Evolutionary conservation across 1,140 invertebrate species (phyloP).

Genomic region (Oreohelix idahoensis): DNA sequence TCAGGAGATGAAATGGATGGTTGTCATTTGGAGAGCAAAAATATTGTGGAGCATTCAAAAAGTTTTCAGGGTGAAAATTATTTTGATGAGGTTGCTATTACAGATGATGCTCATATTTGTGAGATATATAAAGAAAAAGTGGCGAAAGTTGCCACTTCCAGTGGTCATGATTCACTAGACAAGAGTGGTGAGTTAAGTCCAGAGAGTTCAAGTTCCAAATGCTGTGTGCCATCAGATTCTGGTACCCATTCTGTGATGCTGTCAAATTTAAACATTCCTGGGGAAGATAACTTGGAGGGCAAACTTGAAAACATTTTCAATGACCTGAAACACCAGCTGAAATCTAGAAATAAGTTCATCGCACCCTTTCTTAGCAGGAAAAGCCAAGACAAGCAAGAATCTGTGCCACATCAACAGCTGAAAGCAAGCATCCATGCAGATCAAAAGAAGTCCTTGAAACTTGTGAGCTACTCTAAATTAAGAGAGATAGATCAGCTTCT

Average conservation of each 20-base stretch:
- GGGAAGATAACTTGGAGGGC: background rate
- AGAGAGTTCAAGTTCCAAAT: too few relatives aligned
- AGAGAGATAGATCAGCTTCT: background rate
- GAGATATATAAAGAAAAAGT: too few relatives aligned
- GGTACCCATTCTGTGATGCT: too few relatives aligned
- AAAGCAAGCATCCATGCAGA: background rate
- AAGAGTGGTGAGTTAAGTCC: too few relatives aligned
- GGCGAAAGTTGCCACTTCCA: too few relatives aligned
- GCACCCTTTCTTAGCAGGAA: background rate
- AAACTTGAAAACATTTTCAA: background rate
- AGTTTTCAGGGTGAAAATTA: background rate
- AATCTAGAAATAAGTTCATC: background rate
- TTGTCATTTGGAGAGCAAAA: background rate
- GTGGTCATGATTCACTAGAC: too few relatives aligned
- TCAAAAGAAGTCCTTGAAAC: background rate
- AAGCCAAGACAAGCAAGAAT: background rate
- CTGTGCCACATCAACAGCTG: background rate
- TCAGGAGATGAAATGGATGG: background rate
- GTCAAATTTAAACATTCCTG: too few relatives aligned
- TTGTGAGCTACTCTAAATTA: background rate
- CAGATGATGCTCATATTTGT: too few relatives aligned
- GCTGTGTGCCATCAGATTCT: too few relatives aligned
- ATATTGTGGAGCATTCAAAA: background rate
- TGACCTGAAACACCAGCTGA: background rate
- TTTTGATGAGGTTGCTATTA: too few relatives aligned